phyloP scores from a whole-genome alignment of 2,888 invertebrate species.

The Nemotelus nigrinus region DNA sequence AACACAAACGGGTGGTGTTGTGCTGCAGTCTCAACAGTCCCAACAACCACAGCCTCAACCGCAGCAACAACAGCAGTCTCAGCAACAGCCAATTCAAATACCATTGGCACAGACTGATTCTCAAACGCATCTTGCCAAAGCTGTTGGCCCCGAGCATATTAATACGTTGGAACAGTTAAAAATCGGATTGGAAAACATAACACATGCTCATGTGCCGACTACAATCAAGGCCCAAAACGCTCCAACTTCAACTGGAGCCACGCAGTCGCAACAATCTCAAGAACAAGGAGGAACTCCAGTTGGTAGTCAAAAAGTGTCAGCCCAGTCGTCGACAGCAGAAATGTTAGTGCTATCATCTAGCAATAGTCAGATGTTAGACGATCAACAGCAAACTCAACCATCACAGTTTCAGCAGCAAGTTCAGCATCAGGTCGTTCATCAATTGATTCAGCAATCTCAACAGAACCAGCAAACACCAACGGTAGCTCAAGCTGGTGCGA shows the following conservation, averaged over 20 bases:
- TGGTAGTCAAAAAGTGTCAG: background rate
- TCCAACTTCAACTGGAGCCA: slow-evolving; percentile 6
- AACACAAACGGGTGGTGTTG: slow-evolving; percentile 15
- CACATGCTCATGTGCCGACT: slow-evolving; percentile 66
- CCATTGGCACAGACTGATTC: slow-evolving; percentile 23
- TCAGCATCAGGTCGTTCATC: slow-evolving; percentile 44
- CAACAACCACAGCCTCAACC: slow-evolving; percentile 43
- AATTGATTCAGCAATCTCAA: slow-evolving; percentile 43
- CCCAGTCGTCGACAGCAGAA: background rate
- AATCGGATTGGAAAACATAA: slow-evolving; percentile 69
- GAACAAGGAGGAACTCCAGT: background rate
- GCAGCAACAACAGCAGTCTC: slow-evolving; percentile 41
- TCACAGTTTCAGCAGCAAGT: slow-evolving; percentile 49
- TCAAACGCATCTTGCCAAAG: slow-evolving; percentile 47
- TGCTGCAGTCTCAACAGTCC: slow-evolving; percentile 4
- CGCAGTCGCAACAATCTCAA: slow-evolving; percentile 48
- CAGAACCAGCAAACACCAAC: slow-evolving; percentile 3
- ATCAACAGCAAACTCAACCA: slow-evolving; percentile 41
- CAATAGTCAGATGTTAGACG: background rate
- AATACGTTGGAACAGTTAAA: slow-evolving; percentile 69
- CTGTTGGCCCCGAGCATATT: slow-evolving; percentile 65
- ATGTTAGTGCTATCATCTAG: background rate
- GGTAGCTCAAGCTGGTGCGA: slow-evolving; percentile 25
- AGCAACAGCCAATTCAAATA: slow-evolving; percentile 14
- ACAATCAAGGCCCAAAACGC: slow-evolving; percentile 47